These are phyloP conservation scores for Polyergus mexicanus DNA, from an alignment of 1,140 invertebrate genomes.

Conservation along the genomic window DNA sequence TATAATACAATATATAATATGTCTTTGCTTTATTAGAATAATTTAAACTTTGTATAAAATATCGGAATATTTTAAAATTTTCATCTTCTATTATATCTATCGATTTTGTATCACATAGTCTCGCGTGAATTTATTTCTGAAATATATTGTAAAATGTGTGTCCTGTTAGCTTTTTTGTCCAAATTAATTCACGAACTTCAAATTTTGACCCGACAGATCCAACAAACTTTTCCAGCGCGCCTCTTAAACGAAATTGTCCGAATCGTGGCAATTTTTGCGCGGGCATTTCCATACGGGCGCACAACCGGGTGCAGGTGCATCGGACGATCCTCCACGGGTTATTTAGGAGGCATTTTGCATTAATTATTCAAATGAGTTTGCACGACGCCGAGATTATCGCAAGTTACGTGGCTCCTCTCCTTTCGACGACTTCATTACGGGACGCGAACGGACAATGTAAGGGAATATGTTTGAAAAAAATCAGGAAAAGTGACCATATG, in stretches of 20 bases:
- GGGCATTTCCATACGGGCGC: conserved; percentile 77
- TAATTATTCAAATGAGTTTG: conserved; percentile 85
- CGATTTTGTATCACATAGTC: background rate
- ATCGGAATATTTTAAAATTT: background rate
- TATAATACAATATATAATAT: conserved; percentile 4
- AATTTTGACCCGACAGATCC: conserved; percentile 68
- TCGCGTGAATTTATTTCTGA: background rate
- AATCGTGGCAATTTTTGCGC: conserved; percentile 80
- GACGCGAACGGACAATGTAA: conserved; percentile 73
- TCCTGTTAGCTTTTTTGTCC: background rate
- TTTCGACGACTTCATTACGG: conserved; percentile 79
- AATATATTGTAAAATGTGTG: conserved; percentile 29
- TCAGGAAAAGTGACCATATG: conserved; percentile 22
- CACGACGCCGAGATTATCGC: conserved; percentile 81
- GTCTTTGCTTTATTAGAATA: background rate
- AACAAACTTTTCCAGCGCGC: conserved; percentile 72
- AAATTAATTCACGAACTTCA: conserved; percentile 35
- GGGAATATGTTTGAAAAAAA: conserved; percentile 53
- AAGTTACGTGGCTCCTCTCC: conserved; percentile 80
- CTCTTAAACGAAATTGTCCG: conserved; percentile 80
- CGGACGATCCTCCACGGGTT: conserved; percentile 81
- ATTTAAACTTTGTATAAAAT: background rate
- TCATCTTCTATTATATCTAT: background rate
- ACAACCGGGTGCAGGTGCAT: conserved; percentile 78
- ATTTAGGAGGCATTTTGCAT: conserved; percentile 86